These are phyloP conservation scores for Acanthosepion esculentum DNA, from an alignment of 2,888 invertebrate species.

Conservation along the genomic window DNA sequence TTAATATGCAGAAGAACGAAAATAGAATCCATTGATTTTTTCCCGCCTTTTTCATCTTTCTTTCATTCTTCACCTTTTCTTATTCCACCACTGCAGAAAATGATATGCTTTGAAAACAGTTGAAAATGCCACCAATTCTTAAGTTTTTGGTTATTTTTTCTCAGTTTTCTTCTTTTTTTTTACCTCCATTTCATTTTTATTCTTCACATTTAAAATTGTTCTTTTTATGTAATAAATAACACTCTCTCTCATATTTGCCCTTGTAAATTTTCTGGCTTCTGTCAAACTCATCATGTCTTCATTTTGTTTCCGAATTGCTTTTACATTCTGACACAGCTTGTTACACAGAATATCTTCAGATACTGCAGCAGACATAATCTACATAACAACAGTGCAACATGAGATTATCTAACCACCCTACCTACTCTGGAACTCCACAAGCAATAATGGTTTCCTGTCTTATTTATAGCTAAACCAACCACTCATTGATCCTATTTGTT, in stretches of 20 bases:
- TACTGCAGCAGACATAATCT: background rate
- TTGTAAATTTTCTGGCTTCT: background rate
- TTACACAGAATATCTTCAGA: background rate
- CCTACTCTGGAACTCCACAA: background rate
- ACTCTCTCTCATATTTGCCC: background rate
- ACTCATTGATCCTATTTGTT: background rate
- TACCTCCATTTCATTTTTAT: no score
- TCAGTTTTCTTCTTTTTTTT: no score
- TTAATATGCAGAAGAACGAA: background rate
- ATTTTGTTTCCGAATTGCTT: background rate
- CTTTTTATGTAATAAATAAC: no score
- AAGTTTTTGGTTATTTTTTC: no score
- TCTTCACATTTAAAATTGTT: no score
- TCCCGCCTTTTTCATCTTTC: background rate
- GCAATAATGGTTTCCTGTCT: background rate
- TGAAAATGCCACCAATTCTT: no score
- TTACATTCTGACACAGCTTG: background rate
- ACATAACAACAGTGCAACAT: background rate
- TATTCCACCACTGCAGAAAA: background rate
- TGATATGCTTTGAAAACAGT: background rate
- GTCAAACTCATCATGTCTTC: background rate
- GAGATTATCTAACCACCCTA: background rate
- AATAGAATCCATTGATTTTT: conserved; percentile 15
- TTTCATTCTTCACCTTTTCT: background rate
- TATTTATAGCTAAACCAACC: conserved; percentile 33